Percentiles rank a stretch among this genome's conserved stretches.
Conservation (phyloP, 2,113 vertebrate species). For the Lamprotornis superbus region DNA sequence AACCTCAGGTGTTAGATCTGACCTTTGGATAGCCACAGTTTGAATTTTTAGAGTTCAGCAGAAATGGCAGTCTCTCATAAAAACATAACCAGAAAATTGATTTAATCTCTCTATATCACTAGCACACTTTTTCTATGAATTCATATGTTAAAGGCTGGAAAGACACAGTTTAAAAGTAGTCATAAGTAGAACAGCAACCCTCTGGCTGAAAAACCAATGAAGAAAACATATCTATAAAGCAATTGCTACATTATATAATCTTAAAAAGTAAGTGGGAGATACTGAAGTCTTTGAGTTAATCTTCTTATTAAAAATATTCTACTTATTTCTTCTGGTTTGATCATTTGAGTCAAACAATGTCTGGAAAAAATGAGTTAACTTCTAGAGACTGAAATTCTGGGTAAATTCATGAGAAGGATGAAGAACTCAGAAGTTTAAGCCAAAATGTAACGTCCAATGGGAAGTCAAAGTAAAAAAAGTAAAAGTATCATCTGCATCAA, state of each 20-base stretch:
- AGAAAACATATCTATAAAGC: not conserved
- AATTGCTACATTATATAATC: not conserved
- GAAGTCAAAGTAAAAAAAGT: too few relatives aligned
- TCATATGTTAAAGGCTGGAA: not conserved
- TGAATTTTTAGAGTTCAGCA: constrained; percentile 1
- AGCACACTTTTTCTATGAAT: not conserved
- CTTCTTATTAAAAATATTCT: not conserved
- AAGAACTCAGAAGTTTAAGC: not conserved
- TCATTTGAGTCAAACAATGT: not conserved
- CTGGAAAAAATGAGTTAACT: not conserved
- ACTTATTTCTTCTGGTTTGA: not conserved
- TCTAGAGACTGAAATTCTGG: not conserved
- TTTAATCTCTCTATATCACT: not conserved
- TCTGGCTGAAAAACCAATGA: not conserved
- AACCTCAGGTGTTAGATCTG: constrained; percentile 11
- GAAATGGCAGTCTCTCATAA: not conserved
- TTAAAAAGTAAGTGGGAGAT: not conserved
- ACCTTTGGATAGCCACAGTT: not conserved
- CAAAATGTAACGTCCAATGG: not conserved
- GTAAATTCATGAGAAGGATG: not conserved
- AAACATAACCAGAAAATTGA: not conserved
- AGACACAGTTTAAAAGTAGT: not conserved
- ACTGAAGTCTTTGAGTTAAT: not conserved
- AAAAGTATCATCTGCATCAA: not conserved
- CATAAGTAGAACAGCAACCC: not conserved